phyloP scores from a whole-genome alignment of 64 coral and sea anemone genomes.

The Acropora yongei region DNA sequence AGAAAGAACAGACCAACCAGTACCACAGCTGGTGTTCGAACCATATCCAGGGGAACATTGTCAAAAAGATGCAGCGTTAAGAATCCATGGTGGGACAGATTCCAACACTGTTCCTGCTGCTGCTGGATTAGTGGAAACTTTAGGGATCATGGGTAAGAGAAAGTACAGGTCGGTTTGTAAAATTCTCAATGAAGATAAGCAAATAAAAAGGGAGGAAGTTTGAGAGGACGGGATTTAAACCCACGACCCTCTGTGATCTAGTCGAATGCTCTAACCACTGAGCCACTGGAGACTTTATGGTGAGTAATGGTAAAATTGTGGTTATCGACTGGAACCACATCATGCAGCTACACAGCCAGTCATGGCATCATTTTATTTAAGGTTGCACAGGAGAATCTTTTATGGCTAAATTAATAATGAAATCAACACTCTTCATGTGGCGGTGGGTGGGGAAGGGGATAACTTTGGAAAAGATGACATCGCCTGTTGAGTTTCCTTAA shows the following conservation, averaged over 20 bases:
- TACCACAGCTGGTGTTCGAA: neutral
- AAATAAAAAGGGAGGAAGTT: slow-evolving; percentile 48
- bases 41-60: slow-evolving; percentile 40
- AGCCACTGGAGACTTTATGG: no score
- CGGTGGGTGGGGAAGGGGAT: neutral
- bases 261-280: no score
- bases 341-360: neutral
- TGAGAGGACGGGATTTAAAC: neutral
- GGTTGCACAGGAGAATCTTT: slow-evolving; percentile 10
- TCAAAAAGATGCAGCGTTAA: neutral
- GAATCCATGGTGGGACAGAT: neutral
- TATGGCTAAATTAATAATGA: slow-evolving; percentile 15
- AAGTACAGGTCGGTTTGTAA: slow-evolving; percentile 60
- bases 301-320: no score
- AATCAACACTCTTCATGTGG: slow-evolving; percentile 70
- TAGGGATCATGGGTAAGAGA: slow-evolving; percentile 75
- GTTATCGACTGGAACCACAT: no score
- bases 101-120: neutral
- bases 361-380: slow-evolving; percentile 53
- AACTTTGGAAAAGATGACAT: neutral
- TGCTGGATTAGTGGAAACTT: slow-evolving; percentile 10
- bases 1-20: no score
- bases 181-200: slow-evolving; percentile 60
- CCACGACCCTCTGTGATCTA: no score
- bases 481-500: slow-evolving; percentile 59